phyloP scores from a whole-genome alignment of 2,113 vertebrate genomes.

The Enhydra lutris region DNA sequence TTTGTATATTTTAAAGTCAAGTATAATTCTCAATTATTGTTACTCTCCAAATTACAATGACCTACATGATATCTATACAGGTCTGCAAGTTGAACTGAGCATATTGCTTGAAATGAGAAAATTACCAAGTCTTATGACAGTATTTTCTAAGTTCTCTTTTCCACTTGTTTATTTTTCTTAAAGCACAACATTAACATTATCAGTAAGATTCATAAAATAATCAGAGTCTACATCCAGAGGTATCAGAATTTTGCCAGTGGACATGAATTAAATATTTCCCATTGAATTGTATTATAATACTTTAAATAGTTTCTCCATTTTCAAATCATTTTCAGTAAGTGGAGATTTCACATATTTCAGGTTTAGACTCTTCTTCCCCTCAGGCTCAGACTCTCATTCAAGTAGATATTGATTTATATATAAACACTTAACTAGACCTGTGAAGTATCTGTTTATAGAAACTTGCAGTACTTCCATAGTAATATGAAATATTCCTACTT shows the following conservation, averaged over 20 bases:
- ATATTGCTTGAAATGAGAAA: neutral
- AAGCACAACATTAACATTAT: neutral
- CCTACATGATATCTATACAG: neutral
- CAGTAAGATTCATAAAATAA: neutral
- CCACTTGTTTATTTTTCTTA: neutral
- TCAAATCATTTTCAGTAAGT: neutral
- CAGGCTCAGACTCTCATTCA: neutral
- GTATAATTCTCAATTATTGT: neutral
- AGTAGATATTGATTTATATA: neutral
- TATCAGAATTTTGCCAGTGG: neutral
- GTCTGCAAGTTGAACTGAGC: neutral
- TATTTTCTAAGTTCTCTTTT: neutral
- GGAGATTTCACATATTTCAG: constrained; percentile 1
- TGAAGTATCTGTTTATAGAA: neutral
- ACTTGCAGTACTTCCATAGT: neutral
- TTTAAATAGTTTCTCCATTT: neutral
- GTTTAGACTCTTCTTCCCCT: neutral
- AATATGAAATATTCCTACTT: neutral
- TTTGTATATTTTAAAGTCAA: neutral
- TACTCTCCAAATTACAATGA: neutral
- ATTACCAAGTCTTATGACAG: neutral
- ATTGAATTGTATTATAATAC: neutral
- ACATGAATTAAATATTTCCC: neutral
- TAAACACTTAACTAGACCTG: neutral
- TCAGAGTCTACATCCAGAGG: neutral